phyloP scores from a whole-genome alignment of 2,888 invertebrate species.

The Ophion costatus region DNA sequence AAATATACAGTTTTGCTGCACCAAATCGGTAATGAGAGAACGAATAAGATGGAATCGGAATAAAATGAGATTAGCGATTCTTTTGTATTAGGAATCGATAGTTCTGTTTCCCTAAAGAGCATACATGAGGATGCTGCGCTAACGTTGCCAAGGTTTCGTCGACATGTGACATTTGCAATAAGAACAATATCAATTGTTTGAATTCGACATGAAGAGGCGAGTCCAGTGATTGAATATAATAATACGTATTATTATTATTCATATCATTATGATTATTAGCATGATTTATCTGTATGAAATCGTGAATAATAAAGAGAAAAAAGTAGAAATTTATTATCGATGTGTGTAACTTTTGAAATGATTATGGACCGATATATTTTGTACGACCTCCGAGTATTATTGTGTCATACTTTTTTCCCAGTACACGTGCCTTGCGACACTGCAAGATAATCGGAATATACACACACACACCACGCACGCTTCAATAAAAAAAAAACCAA shows the following conservation, averaged over 20 bases:
- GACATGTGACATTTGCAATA: slow-evolving; percentile 4
- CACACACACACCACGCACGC: too few relatives aligned
- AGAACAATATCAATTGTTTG: slow-evolving; percentile 26
- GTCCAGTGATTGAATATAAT: neutral
- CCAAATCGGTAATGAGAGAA: too few relatives aligned
- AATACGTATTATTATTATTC: neutral
- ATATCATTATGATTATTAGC: neutral
- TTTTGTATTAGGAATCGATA: neutral
- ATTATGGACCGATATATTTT: neutral
- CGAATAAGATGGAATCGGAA: too few relatives aligned
- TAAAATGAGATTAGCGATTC: neutral
- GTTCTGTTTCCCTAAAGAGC: too few relatives aligned
- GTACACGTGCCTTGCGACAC: neutral
- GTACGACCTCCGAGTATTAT: neutral
- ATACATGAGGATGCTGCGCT: neutral
- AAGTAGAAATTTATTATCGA: neutral
- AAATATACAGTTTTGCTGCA: too few relatives aligned
- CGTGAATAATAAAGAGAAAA: slow-evolving; percentile 1
- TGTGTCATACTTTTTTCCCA: too few relatives aligned
- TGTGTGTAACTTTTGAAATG: neutral
- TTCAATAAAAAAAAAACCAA: neutral
- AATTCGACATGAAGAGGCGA: neutral
- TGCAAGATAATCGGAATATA: neutral
- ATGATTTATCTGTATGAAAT: neutral
- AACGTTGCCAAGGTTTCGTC: neutral